Conservation (phyloP, 2,888 invertebrate genomes). For the Onchidella celtica region DNA sequence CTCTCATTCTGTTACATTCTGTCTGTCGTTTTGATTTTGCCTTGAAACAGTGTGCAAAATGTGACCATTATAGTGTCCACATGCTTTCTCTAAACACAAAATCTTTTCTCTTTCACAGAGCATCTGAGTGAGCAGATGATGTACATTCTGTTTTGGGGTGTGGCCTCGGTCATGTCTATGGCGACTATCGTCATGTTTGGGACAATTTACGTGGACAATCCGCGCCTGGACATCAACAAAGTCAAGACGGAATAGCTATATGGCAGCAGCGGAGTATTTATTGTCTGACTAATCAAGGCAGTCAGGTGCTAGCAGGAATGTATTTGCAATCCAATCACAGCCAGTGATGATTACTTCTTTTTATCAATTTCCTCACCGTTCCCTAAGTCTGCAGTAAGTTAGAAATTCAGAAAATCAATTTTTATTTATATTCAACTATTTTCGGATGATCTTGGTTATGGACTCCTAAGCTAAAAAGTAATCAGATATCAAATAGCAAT, state of each 20-base stretch:
- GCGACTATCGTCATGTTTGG: constrained; percentile 93
- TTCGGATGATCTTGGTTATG: no score
- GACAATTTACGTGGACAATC: constrained; percentile 96
- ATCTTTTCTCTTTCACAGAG: constrained; percentile 81
- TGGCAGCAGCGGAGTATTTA: constrained; percentile 59
- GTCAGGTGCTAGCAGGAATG: background rate
- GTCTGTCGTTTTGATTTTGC: no score
- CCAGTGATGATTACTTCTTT: background rate
- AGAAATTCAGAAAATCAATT: no score
- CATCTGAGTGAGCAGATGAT: constrained; percentile 83
- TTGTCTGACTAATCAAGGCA: constrained; percentile 53
- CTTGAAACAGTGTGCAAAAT: no score
- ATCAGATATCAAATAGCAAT: no score
- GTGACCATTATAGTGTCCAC: no score
- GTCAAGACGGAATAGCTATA: constrained; percentile 74
- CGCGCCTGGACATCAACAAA: constrained; percentile 81
- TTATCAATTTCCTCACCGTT: background rate
- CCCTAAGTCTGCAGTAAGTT: no score
- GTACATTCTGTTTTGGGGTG: constrained; percentile 96
- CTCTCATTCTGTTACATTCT: no score
- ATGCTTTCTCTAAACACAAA: no score
- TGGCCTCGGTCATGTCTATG: constrained; percentile 89
- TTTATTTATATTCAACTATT: no score
- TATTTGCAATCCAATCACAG: background rate
- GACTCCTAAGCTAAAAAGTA: no score